Evolutionary conservation across 2,113 vertebrate species (phyloP).

Genomic region (Dryoscopus gambensis): DNA sequence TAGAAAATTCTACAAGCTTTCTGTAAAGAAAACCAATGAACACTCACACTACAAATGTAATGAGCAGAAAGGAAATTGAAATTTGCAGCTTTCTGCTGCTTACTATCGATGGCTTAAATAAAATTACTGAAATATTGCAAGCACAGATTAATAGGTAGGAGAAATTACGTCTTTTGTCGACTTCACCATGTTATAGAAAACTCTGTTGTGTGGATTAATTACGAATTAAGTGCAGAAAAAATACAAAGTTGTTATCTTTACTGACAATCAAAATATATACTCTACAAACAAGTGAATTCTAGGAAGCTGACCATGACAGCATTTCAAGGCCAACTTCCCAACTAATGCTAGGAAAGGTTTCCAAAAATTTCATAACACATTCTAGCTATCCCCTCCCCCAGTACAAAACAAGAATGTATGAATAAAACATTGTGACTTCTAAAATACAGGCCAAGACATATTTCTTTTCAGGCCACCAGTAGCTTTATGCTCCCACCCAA

Average conservation of each 20-base stretch:
- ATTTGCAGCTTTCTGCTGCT: constrained; percentile 37
- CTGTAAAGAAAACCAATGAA: constrained; percentile 30
- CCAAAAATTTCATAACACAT: constrained; percentile 18
- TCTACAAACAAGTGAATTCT: constrained; percentile 46
- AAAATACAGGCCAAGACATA: neutral
- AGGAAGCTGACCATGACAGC: constrained; percentile 26
- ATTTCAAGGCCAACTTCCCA: constrained; percentile 4
- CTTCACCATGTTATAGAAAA: constrained; percentile 28
- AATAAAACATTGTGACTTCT: constrained; percentile 49
- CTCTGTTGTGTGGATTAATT: constrained; percentile 40
- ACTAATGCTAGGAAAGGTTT: constrained; percentile 47
- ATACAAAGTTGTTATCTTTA: constrained; percentile 48
- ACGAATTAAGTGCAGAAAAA: constrained; percentile 63
- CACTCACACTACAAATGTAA: neutral
- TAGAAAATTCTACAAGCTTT: constrained; percentile 39
- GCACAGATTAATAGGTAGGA: constrained; percentile 56
- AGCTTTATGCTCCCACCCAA: constrained; percentile 16
- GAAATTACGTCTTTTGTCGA: neutral
- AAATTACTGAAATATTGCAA: constrained; percentile 51
- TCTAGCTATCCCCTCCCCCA: constrained; percentile 37
- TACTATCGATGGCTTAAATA: constrained; percentile 37
- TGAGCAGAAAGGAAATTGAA: neutral
- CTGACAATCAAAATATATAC: constrained; percentile 51
- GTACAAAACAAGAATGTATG: constrained; percentile 23
- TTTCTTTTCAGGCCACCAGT: neutral